A percentile compares a stretch with the other conserved stretches of the same genome.
These are phyloP conservation scores for Trichogramma dendrolimi DNA, from an alignment of 2,888 invertebrate species.

Conservation along the genomic window DNA sequence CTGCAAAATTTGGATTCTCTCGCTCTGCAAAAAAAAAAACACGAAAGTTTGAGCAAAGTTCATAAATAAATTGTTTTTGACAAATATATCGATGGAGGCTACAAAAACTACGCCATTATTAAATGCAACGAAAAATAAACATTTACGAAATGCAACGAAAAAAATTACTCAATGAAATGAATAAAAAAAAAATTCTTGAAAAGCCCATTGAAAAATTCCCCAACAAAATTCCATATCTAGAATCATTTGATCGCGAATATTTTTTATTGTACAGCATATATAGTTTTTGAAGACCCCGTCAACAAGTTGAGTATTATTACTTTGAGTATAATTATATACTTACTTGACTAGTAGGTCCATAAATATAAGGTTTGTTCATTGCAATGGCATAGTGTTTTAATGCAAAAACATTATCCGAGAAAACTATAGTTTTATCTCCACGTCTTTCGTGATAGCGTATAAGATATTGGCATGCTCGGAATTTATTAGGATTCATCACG, in stretches of 20 bases:
- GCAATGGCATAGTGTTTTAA: conserved; percentile 94
- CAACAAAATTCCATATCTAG: too few relatives aligned
- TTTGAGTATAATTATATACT: conserved; percentile 19
- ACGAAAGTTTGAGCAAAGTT: neutral
- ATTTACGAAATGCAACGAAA: too few relatives aligned
- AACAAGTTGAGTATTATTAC: too few relatives aligned
- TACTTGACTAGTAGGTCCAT: conserved; percentile 87
- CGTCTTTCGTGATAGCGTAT: conserved; percentile 87
- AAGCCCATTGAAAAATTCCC: too few relatives aligned
- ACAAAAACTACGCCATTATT: too few relatives aligned
- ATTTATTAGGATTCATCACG: conserved; percentile 99
- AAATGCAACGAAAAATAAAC: too few relatives aligned
- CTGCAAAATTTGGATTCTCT: conserved; percentile 95
- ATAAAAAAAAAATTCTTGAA: conserved; percentile 14
- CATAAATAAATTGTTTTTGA: neutral
- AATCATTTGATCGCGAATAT: too few relatives aligned
- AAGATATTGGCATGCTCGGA: conserved; percentile 92
- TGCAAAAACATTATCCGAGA: conserved; percentile 98
- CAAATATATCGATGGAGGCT: too few relatives aligned
- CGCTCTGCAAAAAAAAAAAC: conserved; percentile 62
- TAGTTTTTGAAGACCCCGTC: too few relatives aligned
- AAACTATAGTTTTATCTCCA: conserved; percentile 98
- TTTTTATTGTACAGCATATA: too few relatives aligned
- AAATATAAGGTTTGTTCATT: conserved; percentile 97
- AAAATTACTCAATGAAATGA: neutral